These are phyloP conservation scores for Danio kyathit DNA, from an alignment of 2,797 vertebrate species.

Conservation along the genomic window DNA sequence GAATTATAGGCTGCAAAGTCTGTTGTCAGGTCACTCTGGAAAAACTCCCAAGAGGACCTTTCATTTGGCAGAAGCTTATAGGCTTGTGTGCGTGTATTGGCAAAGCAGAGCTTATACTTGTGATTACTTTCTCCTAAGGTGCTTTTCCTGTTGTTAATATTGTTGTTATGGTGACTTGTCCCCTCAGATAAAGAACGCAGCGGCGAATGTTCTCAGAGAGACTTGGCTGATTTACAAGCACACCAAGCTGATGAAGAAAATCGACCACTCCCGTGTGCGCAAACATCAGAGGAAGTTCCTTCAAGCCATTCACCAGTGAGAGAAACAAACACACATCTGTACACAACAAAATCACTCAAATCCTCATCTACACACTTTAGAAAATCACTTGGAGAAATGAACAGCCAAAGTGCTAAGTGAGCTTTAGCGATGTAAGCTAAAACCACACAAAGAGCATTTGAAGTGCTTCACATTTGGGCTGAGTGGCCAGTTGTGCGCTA, in stretches of 20 bases:
- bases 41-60: constrained; percentile 12
- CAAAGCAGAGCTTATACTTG: constrained; percentile 26
- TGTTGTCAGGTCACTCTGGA: constrained; percentile 18
- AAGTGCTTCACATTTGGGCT: constrained; percentile 20
- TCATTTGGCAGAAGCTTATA: constrained; percentile 25
- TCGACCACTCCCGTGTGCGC: constrained; percentile 97
- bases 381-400: constrained; percentile 10
- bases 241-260: constrained; percentile 97
- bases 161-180: constrained; percentile 59
- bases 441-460: constrained; percentile 38
- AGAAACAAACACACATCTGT: constrained; percentile 29
- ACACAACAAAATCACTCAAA: constrained; percentile 23
- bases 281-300: constrained; percentile 99
- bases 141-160: constrained; percentile 72
- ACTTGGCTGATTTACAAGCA: constrained; percentile 99
- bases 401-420: background rate
- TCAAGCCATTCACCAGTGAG: constrained; percentile 99
- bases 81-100: constrained; percentile 23
- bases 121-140: constrained; percentile 33
- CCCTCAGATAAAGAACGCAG: constrained; percentile 97
- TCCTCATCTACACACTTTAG: background rate
- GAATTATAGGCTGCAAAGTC: constrained; percentile 15
- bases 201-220: constrained; percentile 98
- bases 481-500: constrained; percentile 2
- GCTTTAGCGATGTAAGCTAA: constrained; percentile 21